Conservation (phyloP, 2,888 invertebrate genomes). For the Thysanoteuthis rhombus region DNA sequence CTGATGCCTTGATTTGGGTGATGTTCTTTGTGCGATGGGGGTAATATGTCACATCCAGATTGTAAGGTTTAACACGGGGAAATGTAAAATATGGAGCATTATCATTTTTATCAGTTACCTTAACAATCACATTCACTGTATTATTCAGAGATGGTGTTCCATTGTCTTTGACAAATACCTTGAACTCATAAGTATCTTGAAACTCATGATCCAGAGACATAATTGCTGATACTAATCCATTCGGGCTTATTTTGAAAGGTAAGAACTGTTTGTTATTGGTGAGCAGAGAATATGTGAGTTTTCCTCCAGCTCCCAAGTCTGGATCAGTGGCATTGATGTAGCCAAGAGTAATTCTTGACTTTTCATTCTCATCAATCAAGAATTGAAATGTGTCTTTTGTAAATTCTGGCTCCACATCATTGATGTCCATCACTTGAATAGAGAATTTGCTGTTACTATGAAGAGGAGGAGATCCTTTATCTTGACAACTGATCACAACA, state of each 20-base stretch:
- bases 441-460: background rate
- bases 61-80: slow-evolving; percentile 12
- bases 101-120: background rate
- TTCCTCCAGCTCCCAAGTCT: background rate
- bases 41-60: background rate
- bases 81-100: slow-evolving; percentile 12
- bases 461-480: slow-evolving; percentile 12
- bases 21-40: background rate
- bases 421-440: background rate
- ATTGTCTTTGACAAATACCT: background rate
- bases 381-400: background rate
- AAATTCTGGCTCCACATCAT: background rate
- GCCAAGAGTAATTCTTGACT: background rate
- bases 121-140: background rate
- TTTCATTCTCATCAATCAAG: background rate
- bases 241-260: background rate
- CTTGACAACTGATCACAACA: background rate
- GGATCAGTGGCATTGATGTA: background rate
- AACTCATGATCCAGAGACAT: background rate
- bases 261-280: background rate
- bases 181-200: background rate
- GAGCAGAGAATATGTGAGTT: background rate
- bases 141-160: background rate
- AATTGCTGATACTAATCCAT: background rate
- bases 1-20: background rate